Evolutionary conservation across 2,113 vertebrate genomes (phyloP), one percentile per base, ranked within the genome.

Genomic region (Nibea coibor): DNA sequence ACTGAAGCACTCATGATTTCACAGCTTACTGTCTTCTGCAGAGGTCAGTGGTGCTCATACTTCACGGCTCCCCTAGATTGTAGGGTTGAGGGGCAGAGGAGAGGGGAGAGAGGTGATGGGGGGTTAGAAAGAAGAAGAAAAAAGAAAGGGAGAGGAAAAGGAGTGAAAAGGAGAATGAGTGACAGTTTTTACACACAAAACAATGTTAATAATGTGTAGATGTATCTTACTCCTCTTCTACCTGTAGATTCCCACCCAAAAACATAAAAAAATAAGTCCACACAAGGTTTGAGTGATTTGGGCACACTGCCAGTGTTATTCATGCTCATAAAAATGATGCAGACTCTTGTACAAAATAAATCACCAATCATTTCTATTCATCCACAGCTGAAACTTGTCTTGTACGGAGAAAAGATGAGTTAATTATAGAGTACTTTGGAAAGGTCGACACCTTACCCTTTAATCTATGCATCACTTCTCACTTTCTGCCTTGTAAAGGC

Each of bases 1-100:
- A 80, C 58, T 62, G 90, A 88, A 78, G 93, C 78, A 88, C 94
- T 94, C 94, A 95, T 95, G 72, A 64, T 79, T 75, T 75, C 24
- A 58, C 72, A 74, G 58, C 54, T 56, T 75, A 26, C 8, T 63
- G 20, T 56, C 47, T 67, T 54, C 57, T 80, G 35, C 58, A 76
- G 66, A 65, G 15, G 48, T 84, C 64, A 76, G 61, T 12, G 31
- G 7, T 42, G 64, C 42, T 77, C 65, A 22, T 10, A 71, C 54
- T 26, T 81, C 43, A 77, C 39, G 35, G 24, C 62, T 50, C 57
- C 57, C 4, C 24, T 64, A 4, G 56, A 50, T 14, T 53, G n/a
- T 19, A 14, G 47, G 50, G 16, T 58, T 81, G 50, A 63, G 19
- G 12, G n/a, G 42, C 5, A 15, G 16, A 76, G 26, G 47, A 53